phyloP scores from a whole-genome alignment of 1,140 invertebrate genomes.

The Megalopta genalis region DNA sequence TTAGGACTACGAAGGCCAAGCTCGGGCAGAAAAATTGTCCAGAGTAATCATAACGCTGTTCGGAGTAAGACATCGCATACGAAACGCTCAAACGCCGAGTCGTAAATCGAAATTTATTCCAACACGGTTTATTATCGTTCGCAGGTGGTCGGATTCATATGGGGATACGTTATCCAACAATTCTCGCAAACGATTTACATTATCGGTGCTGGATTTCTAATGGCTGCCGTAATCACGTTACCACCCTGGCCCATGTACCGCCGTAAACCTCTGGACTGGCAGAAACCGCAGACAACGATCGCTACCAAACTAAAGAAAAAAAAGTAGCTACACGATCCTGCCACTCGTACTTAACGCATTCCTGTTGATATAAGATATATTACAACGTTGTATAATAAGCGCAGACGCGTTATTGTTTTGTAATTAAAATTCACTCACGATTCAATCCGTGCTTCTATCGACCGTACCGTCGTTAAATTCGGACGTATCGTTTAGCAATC shows the following conservation, averaged over 20 bases:
- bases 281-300: slow-evolving; percentile 83
- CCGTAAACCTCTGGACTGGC: slow-evolving; percentile 93
- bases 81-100: not conserved
- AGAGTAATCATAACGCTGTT: slow-evolving; percentile 94
- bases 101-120: not conserved
- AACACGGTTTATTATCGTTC: not conserved
- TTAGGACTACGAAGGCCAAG: slow-evolving; percentile 95
- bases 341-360: slow-evolving; percentile 30
- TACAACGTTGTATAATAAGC: not conserved
- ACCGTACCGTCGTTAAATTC: not conserved
- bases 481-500: not conserved
- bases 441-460: not conserved
- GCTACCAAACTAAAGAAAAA: slow-evolving; percentile 74
- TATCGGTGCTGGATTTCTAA: slow-evolving; percentile 92
- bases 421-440: slow-evolving; percentile 27
- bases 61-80: slow-evolving; percentile 82
- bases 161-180: slow-evolving; percentile 97
- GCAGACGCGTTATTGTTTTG: not conserved
- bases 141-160: slow-evolving; percentile 90
- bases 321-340: slow-evolving; percentile 65
- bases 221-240: slow-evolving; percentile 91
- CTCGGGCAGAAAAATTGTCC: slow-evolving; percentile 91
- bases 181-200: slow-evolving; percentile 97
- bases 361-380: slow-evolving; percentile 1
- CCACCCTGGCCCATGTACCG: slow-evolving; percentile 97